Evolutionary conservation across 92 coral and sea anemone species (phyloP).

Genomic region (Meandrina meandrites): DNA sequence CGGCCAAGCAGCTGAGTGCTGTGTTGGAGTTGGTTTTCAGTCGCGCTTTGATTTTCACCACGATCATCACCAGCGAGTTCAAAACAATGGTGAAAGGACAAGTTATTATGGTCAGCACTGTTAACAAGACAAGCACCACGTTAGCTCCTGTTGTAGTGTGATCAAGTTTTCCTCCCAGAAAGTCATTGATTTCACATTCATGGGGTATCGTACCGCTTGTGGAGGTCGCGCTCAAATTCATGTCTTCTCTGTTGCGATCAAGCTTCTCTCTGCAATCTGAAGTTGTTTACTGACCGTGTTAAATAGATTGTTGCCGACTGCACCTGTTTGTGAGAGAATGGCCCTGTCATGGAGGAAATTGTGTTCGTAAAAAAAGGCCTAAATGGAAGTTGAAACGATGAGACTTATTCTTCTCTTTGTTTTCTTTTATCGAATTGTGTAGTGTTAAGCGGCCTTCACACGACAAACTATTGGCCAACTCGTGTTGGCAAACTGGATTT

Average conservation of each 20-base stretch:
- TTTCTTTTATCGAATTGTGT: too few species aligned
- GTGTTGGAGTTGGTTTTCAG: not conserved
- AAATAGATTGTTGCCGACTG: too few species aligned
- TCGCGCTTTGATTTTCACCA: slow-evolving; percentile 4
- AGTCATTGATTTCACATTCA: not conserved
- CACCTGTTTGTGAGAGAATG: too few species aligned
- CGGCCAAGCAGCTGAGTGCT: not conserved
- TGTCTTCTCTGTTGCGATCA: not conserved
- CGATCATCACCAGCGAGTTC: not conserved
- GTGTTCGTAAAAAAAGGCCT: too few species aligned
- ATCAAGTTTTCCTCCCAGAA: not conserved
- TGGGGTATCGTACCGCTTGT: not conserved
- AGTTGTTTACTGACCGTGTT: too few species aligned
- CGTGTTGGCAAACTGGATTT: too few species aligned
- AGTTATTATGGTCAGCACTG: not conserved
- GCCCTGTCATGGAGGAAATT: too few species aligned
- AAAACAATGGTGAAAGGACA: not conserved
- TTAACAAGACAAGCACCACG: not conserved
- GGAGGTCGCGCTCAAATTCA: not conserved
- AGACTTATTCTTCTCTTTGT: too few species aligned
- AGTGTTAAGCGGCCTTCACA: too few species aligned
- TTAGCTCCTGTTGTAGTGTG: not conserved
- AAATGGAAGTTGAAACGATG: too few species aligned
- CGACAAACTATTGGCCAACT: too few species aligned
- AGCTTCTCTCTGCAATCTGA: too few species aligned